Conservation (phyloP, 1,140 invertebrate species). For the Calycopis cecrops region DNA sequence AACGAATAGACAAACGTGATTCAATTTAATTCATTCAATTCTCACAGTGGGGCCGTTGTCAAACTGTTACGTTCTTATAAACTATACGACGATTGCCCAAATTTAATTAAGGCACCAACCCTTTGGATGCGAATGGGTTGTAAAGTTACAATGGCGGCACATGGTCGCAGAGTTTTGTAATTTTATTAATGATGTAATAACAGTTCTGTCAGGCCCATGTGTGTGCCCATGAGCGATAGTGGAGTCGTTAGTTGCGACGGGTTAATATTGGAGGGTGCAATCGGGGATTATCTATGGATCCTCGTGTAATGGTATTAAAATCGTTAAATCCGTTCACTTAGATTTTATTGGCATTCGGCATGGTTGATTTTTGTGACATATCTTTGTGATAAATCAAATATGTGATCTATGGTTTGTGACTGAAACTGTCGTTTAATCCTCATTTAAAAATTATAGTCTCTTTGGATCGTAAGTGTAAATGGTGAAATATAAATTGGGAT, state of each 20-base stretch:
- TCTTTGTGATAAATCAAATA: too few relatives aligned
- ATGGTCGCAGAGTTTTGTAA: constrained; percentile 70
- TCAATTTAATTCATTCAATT: constrained; percentile 64
- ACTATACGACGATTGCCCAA: constrained; percentile 58
- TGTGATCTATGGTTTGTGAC: too few relatives aligned
- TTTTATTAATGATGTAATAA: constrained; percentile 76
- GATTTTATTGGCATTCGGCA: constrained; percentile 10
- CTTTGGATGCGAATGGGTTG: constrained; percentile 50
- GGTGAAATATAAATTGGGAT: too few relatives aligned
- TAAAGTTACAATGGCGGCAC: constrained; percentile 56
- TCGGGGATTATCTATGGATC: constrained; percentile 57
- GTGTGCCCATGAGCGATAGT: constrained; percentile 69
- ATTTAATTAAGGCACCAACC: constrained; percentile 65
- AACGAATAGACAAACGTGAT: constrained; percentile 45
- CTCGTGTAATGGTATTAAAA: constrained; percentile 33
- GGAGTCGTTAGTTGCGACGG: constrained; percentile 64
- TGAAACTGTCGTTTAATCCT: too few relatives aligned
- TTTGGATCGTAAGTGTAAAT: too few relatives aligned
- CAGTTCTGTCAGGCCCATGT: constrained; percentile 71
- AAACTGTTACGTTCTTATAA: constrained; percentile 53
- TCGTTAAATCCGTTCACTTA: constrained; percentile 10
- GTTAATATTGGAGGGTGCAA: constrained; percentile 63
- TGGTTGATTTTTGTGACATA: background rate
- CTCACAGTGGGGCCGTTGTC: constrained; percentile 48
- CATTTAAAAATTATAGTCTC: too few relatives aligned